Conservation (phyloP, 2,113 vertebrate genomes). For the Uria lomvia region DNA sequence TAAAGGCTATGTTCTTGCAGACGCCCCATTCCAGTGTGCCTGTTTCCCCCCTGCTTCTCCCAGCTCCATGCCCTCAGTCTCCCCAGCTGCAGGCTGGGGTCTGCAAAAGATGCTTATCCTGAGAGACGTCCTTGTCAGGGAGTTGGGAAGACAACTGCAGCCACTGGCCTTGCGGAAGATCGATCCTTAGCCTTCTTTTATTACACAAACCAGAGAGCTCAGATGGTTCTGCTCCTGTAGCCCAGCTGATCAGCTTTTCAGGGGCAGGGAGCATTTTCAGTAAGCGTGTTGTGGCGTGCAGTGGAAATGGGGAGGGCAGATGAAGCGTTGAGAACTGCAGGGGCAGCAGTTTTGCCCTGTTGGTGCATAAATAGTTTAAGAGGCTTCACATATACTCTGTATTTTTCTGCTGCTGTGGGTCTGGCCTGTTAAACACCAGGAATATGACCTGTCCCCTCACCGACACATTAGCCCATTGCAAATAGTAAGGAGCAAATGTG, state of each 20-base stretch:
- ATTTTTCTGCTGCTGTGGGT: not conserved
- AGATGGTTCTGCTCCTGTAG: not conserved
- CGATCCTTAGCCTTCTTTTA: not conserved
- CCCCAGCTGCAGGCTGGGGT: not conserved
- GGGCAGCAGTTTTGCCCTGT: not conserved
- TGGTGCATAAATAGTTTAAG: not conserved
- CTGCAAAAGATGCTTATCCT: fast-evolving
- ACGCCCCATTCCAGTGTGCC: fast-evolving
- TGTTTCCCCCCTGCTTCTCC: not conserved
- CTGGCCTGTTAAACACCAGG: not conserved
- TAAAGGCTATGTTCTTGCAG: not conserved
- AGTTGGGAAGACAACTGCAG: not conserved
- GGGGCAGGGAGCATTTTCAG: not conserved
- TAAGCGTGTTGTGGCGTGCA: fast-evolving
- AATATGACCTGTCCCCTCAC: not conserved
- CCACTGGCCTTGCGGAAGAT: not conserved
- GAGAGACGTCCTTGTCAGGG: not conserved
- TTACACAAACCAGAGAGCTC: not conserved
- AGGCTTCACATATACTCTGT: not conserved
- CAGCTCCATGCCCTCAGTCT: not conserved
- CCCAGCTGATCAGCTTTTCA: not conserved
- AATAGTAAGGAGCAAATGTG: not conserved
- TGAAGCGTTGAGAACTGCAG: not conserved
- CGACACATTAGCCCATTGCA: not conserved
- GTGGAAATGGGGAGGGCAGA: not conserved